Conservation (phyloP, 2,113 vertebrate genomes). For the Odocoileus virginianus region DNA sequence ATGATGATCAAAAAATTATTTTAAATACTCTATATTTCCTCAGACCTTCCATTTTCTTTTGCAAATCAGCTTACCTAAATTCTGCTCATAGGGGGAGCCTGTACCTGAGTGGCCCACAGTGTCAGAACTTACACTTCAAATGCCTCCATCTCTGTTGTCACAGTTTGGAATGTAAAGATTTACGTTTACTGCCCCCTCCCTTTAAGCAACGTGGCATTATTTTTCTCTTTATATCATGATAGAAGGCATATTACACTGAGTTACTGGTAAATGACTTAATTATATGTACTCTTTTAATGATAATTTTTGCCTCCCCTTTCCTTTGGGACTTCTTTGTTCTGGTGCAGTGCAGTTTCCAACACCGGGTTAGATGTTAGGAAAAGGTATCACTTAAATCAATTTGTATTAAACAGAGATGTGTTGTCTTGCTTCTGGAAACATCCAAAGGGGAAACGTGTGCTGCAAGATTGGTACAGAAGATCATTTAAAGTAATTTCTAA, state of each 20-base stretch:
- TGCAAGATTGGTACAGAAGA: neutral
- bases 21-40: neutral
- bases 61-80: neutral
- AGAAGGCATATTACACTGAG: neutral
- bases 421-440: neutral
- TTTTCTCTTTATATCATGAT: neutral
- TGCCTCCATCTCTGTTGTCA: neutral
- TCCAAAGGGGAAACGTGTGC: neutral
- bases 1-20: neutral
- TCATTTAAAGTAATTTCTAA: neutral
- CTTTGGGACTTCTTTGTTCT: neutral
- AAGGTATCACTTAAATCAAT: neutral
- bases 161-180: neutral
- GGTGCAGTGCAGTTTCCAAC: neutral
- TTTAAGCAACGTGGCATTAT: neutral
- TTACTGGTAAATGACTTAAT: neutral
- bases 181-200: neutral
- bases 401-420: neutral
- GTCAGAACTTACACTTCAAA: neutral
- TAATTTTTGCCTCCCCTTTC: neutral
- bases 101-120: neutral
- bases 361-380: neutral
- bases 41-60: neutral
- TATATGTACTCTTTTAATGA: neutral
- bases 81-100: neutral